Evolutionary conservation across 2,113 vertebrate species (phyloP).

Genomic region (Micromys minutus): DNA sequence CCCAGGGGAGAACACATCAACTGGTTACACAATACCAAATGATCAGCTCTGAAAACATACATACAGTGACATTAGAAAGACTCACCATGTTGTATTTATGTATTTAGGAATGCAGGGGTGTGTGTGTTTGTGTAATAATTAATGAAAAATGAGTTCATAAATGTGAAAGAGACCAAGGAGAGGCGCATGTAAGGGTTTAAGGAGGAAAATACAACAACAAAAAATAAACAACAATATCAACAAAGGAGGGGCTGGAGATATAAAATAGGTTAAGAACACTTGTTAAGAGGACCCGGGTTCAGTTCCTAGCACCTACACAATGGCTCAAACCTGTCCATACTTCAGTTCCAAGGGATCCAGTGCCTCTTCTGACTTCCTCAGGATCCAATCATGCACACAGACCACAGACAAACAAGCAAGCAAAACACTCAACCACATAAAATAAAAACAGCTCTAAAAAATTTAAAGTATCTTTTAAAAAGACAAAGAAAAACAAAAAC

Average conservation of each 20-base stretch:
- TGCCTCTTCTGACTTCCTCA: background rate
- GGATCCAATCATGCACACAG: background rate
- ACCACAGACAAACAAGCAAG: background rate
- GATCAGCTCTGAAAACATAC: background rate
- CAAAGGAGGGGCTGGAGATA: background rate
- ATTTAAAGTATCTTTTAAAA: background rate
- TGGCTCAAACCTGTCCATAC: background rate
- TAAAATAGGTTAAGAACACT: background rate
- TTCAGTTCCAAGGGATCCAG: background rate
- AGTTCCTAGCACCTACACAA: background rate
- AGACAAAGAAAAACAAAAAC: background rate
- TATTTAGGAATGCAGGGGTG: background rate
- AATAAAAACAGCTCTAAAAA: background rate
- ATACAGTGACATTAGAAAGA: background rate
- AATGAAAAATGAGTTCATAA: background rate
- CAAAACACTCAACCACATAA: background rate
- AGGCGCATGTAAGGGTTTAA: background rate
- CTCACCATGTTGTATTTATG: background rate
- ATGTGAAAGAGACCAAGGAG: background rate
- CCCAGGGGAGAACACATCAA: background rate
- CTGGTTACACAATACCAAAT: background rate
- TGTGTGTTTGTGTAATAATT: background rate
- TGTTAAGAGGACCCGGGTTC: background rate
- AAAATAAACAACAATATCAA: background rate
- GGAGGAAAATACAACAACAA: background rate